Conservation (phyloP, 2,797 vertebrate genomes). For the Molossus molossus region DNA sequence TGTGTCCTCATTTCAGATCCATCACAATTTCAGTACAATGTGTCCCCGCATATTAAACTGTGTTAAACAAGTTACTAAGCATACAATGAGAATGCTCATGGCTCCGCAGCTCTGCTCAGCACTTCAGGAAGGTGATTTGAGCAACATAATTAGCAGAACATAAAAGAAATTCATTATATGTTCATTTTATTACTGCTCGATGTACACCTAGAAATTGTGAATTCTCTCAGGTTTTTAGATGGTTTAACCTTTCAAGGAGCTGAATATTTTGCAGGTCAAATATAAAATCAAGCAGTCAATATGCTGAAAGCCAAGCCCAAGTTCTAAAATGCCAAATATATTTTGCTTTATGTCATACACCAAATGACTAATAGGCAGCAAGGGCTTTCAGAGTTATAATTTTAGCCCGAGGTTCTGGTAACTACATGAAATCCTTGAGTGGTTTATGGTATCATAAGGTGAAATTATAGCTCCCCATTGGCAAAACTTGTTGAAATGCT, state of each 20-base stretch:
- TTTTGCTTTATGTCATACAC: constrained; percentile 76
- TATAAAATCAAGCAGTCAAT: constrained; percentile 68
- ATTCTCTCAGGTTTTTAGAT: constrained; percentile 53
- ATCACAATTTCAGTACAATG: not conserved
- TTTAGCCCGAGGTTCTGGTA: constrained; percentile 80
- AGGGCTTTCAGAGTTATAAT: constrained; percentile 80
- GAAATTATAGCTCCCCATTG: constrained; percentile 77
- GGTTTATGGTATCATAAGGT: constrained; percentile 82
- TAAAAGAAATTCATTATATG: constrained; percentile 63
- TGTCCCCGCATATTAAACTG: constrained; percentile 24
- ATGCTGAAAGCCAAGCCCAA: constrained; percentile 57
- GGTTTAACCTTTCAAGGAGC: constrained; percentile 66
- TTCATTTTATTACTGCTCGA: constrained; percentile 57
- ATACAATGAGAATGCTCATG: not conserved
- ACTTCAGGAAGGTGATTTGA: constrained; percentile 52
- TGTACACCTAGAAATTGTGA: constrained; percentile 67
- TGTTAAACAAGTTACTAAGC: constrained; percentile 2
- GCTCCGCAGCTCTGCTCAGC: constrained; percentile 40
- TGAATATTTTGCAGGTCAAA: constrained; percentile 51
- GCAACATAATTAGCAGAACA: constrained; percentile 68
- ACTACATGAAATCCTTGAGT: constrained; percentile 80
- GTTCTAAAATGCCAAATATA: constrained; percentile 68
- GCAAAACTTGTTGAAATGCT: constrained; percentile 83
- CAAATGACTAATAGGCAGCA: constrained; percentile 71
- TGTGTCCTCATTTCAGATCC: constrained; percentile 51